Conservation (phyloP, 2,113 vertebrate genomes). For the Accipiter virgatus region DNA sequence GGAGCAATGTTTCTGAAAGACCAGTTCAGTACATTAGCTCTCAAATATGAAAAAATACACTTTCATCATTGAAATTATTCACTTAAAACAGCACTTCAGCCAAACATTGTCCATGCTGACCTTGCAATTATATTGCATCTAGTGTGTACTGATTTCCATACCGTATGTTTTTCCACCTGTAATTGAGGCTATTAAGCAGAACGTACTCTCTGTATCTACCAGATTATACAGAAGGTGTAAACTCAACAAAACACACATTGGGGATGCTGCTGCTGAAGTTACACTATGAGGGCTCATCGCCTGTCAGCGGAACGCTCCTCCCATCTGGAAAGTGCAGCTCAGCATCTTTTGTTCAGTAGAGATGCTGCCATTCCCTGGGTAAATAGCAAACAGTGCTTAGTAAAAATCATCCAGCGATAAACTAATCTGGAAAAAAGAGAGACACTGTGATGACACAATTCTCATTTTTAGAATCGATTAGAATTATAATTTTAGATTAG, state of each 20-base stretch:
- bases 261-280: background rate
- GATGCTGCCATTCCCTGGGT: background rate
- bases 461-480: background rate
- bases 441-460: background rate
- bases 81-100: conserved; percentile 66
- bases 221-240: background rate
- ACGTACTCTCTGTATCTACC: conserved; percentile 21
- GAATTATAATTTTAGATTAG: background rate
- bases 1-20: conserved; percentile 64
- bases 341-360: background rate
- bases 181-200: conserved; percentile 68
- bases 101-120: conserved; percentile 60
- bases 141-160: conserved; percentile 62
- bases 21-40: conserved; percentile 64
- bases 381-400: background rate
- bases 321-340: background rate
- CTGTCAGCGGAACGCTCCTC: background rate
- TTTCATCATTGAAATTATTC: conserved; percentile 67
- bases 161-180: conserved; percentile 57
- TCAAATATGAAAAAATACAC: conserved; percentile 64
- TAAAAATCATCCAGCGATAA: background rate
- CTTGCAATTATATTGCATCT: conserved; percentile 68
- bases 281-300: background rate
- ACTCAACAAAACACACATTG: conserved; percentile 2
- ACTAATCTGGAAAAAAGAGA: background rate